Percentiles rank a stretch among this genome's conserved stretches.
phyloP scores from a whole-genome alignment of 2,797 vertebrate genomes.

The Cygnus olor region DNA sequence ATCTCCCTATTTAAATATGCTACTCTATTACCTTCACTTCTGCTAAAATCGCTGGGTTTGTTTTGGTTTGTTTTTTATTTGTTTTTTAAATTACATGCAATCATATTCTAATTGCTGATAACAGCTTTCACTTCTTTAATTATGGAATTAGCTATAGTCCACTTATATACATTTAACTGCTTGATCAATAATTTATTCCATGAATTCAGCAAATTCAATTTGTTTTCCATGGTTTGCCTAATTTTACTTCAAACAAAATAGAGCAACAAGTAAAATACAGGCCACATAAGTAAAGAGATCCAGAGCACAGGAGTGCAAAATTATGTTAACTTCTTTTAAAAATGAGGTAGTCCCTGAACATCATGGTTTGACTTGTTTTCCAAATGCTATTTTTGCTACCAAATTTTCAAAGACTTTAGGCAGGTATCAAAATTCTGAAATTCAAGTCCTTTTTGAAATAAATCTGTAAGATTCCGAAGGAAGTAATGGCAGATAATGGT shows the following conservation, averaged over 20 bases:
- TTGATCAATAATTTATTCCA: background rate
- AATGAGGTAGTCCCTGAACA: background rate
- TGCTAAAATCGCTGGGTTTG: background rate
- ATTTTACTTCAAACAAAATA: background rate
- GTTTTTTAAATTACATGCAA: background rate
- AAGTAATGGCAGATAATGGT: background rate
- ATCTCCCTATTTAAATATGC: background rate
- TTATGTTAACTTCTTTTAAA: background rate
- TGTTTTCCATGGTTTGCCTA: background rate
- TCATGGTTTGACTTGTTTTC: background rate
- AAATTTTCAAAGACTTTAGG: background rate
- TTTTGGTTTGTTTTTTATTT: background rate
- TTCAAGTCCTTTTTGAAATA: background rate
- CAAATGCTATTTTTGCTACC: background rate
- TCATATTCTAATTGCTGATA: background rate
- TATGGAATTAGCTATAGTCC: background rate
- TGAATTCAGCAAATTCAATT: background rate
- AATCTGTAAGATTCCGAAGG: background rate
- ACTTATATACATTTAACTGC: background rate
- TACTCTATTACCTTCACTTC: background rate
- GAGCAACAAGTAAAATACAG: background rate
- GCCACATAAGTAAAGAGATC: background rate
- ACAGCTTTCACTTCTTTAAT: background rate
- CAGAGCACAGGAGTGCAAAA: background rate
- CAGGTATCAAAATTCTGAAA: background rate